Evolutionary conservation across 2,113 vertebrate genomes (phyloP).

Genomic region (Amphiprion percula): DNA sequence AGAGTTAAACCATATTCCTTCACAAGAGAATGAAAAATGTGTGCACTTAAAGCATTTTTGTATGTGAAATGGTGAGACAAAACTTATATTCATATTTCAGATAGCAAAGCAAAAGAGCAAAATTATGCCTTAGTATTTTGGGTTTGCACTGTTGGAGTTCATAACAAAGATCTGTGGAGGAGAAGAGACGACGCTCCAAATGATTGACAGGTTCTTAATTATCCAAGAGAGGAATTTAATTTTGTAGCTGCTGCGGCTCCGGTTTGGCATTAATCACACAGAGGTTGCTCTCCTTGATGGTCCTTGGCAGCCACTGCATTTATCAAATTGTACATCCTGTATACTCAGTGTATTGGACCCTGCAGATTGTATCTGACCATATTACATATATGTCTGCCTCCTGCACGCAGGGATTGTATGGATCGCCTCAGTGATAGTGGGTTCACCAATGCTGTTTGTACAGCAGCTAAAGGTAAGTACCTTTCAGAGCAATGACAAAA

Average conservation of each 20-base stretch:
- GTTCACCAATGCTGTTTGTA: conserved; percentile 88
- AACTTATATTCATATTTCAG: too few relatives aligned
- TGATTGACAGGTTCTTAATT: background rate
- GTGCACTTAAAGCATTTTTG: too few relatives aligned
- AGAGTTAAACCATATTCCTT: too few relatives aligned
- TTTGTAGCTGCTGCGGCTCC: background rate
- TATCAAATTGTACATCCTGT: background rate
- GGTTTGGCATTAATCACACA: background rate
- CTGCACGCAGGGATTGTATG: conserved; percentile 83
- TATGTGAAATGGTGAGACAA: too few relatives aligned
- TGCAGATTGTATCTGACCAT: background rate
- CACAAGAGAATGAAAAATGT: too few relatives aligned
- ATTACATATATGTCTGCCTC: background rate
- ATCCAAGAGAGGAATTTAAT: background rate
- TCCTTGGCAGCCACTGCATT: background rate
- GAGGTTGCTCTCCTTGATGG: background rate
- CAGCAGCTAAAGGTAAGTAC: conserved; percentile 85
- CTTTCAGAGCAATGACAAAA: background rate
- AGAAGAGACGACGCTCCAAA: rapidly evolving
- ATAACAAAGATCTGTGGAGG: background rate
- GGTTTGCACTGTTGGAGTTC: background rate
- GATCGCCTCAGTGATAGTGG: conserved; percentile 84
- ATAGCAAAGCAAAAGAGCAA: too few relatives aligned
- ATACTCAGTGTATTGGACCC: too few relatives aligned
- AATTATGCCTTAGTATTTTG: too few relatives aligned